Base-by-base conservation (phyloP, 2,797 vertebrate species). In the Intellagama lesueurii region DNA sequence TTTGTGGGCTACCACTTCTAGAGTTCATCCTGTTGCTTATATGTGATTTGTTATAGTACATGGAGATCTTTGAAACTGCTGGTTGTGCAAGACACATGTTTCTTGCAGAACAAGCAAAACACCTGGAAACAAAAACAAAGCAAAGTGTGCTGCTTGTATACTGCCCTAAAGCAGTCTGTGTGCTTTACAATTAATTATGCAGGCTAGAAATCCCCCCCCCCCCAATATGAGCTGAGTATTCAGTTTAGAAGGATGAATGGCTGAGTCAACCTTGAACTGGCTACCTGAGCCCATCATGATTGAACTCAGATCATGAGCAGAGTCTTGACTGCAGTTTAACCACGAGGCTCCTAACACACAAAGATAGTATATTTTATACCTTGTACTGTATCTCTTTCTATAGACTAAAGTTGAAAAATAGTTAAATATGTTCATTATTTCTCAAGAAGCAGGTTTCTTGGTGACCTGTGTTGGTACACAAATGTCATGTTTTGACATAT, bases 1-100 rank as follows among this genome's bases (percentile, higher is more conserved):
- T 73, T 87, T 87, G 35, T 84, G 68, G 76, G 52, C 79, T 89
- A 81, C 40, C n/a, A 1, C 77, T 85, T 85, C 26, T 84, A 44
- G 26, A 69, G 26, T 79, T 83, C 32, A 56, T 84, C 70, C 14
- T 40, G 9, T 64, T 89, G 52, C 35, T 3, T 85, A 16, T 44
- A 30, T 28, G 4, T 64, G 22, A 83, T 83, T 24, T 12, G 28
- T 28, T 88, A 40, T 60, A 60, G 70, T 89, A 60, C 35, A 28
- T 66, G 44, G 69, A 83, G 26, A 84, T 88, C 32, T 81, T 40
- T 75, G 22, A 47, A 89, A 64, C 30, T 77, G 47, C 47, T 80
- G 79, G 47, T 9, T 89, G 82, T 89, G 75, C 49, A 72, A 64
- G 44, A 73, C 14, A 66, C 19, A 81, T 80, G 73, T 56, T 60